Evolutionary conservation across 2,113 vertebrate genomes (phyloP).

Genomic region (Zootoca vivipara): DNA sequence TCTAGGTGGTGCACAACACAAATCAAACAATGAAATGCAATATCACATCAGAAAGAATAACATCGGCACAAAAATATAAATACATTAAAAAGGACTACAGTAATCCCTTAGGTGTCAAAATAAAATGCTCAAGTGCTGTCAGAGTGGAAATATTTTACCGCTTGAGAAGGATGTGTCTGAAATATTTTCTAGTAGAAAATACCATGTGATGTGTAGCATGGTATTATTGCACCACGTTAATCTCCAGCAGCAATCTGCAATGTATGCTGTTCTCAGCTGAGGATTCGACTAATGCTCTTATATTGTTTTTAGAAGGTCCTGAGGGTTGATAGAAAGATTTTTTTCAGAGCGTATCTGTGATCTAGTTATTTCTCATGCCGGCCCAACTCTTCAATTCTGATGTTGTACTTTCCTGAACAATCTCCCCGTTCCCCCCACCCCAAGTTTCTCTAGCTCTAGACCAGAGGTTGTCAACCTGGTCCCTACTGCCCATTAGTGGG

Average conservation of each 20-base stretch:
- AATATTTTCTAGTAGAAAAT: background rate
- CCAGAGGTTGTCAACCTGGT: background rate
- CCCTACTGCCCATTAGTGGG: too few species aligned
- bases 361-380: background rate
- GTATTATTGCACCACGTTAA: background rate
- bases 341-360: background rate
- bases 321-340: background rate
- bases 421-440: background rate
- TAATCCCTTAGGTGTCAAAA: too few species aligned
- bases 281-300: background rate
- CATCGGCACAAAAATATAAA: too few species aligned
- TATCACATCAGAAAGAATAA: too few species aligned
- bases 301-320: background rate
- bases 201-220: rapidly evolving
- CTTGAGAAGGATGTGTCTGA: background rate
- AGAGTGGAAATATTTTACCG: background rate
- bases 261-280: background rate
- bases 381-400: background rate
- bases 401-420: background rate
- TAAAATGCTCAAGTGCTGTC: too few species aligned
- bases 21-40: too few species aligned
- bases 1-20: too few species aligned
- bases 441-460: background rate
- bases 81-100: too few species aligned
- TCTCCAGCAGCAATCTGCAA: background rate